phyloP scores from a whole-genome alignment of 64 coral and sea anemone genomes.

The Acropora yongei region DNA sequence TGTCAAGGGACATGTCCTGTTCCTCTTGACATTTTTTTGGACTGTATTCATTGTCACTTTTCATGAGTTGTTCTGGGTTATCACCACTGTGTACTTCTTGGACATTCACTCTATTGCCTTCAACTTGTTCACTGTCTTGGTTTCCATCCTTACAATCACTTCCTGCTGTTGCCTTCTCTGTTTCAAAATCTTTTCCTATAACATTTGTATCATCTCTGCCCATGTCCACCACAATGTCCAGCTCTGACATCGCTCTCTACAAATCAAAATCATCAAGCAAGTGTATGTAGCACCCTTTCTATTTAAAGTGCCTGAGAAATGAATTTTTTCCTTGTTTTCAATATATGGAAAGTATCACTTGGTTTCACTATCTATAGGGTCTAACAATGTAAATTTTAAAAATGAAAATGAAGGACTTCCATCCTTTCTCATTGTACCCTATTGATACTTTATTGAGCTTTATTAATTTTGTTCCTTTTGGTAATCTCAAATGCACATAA shows the following conservation, averaged over 20 bases:
- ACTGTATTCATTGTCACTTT: background rate
- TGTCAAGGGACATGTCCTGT: background rate
- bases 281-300: too few species aligned
- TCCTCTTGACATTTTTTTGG: background rate
- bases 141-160: background rate
- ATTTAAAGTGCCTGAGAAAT: too few species aligned
- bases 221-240: conserved; percentile 29
- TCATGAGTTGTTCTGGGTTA: background rate
- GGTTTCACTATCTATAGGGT: too few species aligned
- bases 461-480: too few species aligned
- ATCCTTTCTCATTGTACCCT: too few species aligned
- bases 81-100: background rate
- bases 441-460: too few species aligned
- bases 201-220: background rate
- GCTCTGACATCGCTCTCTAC: background rate
- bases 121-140: background rate
- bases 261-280: background rate
- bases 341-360: too few species aligned
- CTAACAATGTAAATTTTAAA: too few species aligned
- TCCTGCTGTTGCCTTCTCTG: background rate
- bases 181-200: background rate
- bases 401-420: too few species aligned
- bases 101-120: background rate
- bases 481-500: too few species aligned
- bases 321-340: too few species aligned